Base-by-base conservation (phyloP, 1,140 invertebrate genomes). In the Bicyclus anynana region DNA sequence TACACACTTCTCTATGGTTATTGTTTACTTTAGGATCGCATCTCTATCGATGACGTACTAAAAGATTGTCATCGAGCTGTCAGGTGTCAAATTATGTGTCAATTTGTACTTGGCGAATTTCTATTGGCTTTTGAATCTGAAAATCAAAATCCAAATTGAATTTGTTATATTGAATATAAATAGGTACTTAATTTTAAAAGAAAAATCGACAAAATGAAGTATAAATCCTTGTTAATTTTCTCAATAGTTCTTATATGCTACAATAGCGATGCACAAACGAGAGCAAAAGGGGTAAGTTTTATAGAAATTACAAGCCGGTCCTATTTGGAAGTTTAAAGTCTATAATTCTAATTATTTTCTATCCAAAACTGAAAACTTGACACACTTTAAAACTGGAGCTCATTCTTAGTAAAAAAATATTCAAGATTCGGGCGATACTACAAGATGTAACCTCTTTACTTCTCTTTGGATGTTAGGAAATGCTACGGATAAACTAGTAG, bases 211-310 rank as follows among this genome's bases (percentile, higher is more conserved):
- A 78, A 68, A 67, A 86, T 87, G 84, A 87, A 81, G 40, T 73
- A 63, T 29, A 77, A 80, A 67, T 57, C 54, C 7, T 56, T 84
- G 51, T 56, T 86, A 59, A 67, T 74, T 46, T 62, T 84, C 38
- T 67, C 70, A 42, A 47, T 77, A 49, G 27, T 82, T 6, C 51
- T 84, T 53, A 79, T 66, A n/a, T 84, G 73, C 52, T 76, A 84
- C 51, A 62, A 72, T 59, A 70, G 74, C 20, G 48, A 77, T 40
- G 84, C 83, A 14, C 84, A 87, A 67, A 75, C 48, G 50, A 81
- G 84, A 7, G 51, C 67, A 5, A 87, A 82, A 74, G 80, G 74
- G 56, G 79, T 81, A 69, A 63, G 69, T 72, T 38, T 59, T 18
- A 3, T 38, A n/a, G n/a, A n/a, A n/a, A n/a, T 14, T 21, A 27